Conservation (phyloP, 1,140 invertebrate genomes). For the Drosophila saltans region DNA sequence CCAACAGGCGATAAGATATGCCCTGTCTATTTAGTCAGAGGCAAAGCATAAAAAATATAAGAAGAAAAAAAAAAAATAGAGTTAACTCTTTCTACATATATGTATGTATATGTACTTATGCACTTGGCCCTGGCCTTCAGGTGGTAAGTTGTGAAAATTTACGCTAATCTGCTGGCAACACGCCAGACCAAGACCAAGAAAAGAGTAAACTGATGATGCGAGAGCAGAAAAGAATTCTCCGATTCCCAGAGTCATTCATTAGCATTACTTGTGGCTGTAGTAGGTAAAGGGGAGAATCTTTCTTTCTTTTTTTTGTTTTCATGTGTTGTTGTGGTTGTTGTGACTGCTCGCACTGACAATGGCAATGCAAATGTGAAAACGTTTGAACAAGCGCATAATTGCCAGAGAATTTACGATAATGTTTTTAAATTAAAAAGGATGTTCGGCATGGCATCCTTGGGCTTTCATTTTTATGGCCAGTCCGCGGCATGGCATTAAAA, state of each 20-base stretch:
- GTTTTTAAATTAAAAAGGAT: constrained; percentile 80
- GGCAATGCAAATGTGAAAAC: constrained; percentile 57
- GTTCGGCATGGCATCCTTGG: constrained; percentile 45
- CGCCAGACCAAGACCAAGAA: constrained; percentile 51
- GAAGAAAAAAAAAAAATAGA: not conserved
- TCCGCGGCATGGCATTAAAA: constrained; percentile 68
- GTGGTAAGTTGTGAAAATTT: constrained; percentile 52
- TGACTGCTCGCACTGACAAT: constrained; percentile 33
- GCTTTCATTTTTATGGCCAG: constrained; percentile 60
- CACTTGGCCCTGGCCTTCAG: constrained; percentile 46
- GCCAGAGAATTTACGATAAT: constrained; percentile 81
- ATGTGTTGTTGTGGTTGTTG: constrained; percentile 63
- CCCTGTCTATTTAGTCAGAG: constrained; percentile 71
- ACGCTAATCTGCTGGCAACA: constrained; percentile 76
- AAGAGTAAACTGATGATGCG: not conserved
- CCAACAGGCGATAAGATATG: constrained; percentile 73
- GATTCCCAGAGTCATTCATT: constrained; percentile 49
- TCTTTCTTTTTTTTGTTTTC: constrained; percentile 4
- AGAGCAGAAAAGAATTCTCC: constrained; percentile 6
- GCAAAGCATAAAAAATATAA: constrained; percentile 23
- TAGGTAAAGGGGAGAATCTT: not conserved
- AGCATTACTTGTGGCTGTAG: constrained; percentile 35
- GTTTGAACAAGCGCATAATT: constrained; percentile 80
- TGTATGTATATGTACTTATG: constrained; percentile 6
- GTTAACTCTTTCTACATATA: not conserved